Percentiles rank a stretch among this genome's conserved stretches.
Conservation (phyloP, 2,888 invertebrate species). For the Agrotis segetum region DNA sequence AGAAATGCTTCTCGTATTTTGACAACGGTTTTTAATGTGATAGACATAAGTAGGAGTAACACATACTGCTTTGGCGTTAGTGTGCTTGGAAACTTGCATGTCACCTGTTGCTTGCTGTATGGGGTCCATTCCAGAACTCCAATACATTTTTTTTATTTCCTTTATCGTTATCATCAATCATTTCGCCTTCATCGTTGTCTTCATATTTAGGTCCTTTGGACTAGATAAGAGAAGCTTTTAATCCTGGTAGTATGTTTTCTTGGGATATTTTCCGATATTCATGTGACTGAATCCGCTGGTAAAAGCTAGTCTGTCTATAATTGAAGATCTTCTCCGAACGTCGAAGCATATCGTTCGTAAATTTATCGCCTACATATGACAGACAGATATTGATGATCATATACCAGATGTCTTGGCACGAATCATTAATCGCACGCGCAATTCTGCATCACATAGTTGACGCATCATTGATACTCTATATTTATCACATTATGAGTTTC, state of each 20-base stretch:
- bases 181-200: no score
- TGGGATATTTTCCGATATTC: background rate
- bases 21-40: no score
- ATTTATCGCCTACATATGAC: slow-evolving; percentile 68
- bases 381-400: slow-evolving; percentile 76
- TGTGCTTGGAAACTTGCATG: no score
- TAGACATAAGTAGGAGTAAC: no score
- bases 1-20: no score
- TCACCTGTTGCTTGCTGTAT: no score
- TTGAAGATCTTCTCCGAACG: slow-evolving; percentile 39
- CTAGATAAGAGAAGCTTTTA: background rate
- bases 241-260: background rate
- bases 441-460: slow-evolving; percentile 79
- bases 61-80: no score
- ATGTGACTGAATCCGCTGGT: background rate
- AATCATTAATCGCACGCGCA: slow-evolving; percentile 70
- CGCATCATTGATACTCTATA: slow-evolving; percentile 82
- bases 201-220: no score
- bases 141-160: no score
- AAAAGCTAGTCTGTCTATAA: slow-evolving; percentile 33
- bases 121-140: no score
- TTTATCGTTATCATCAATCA: no score
- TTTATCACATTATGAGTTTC: slow-evolving; percentile 70
- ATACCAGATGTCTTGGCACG: slow-evolving; percentile 71
- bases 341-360: slow-evolving; percentile 62